Conservation (phyloP, 2,113 vertebrate genomes). For the Laticauda colubrina region DNA sequence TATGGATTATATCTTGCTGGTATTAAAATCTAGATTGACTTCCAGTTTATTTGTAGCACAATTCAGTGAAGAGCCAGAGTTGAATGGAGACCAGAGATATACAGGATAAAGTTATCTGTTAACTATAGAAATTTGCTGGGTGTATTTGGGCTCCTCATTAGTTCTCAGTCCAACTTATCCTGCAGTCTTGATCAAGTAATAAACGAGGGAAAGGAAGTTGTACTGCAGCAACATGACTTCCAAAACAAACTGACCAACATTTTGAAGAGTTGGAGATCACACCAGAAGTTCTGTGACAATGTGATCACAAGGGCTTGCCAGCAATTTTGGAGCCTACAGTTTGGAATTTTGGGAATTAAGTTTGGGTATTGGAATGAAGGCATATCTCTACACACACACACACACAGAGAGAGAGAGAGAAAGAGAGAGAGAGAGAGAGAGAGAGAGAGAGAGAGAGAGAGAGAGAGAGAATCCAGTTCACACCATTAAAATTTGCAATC, state of each 20-base stretch:
- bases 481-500: not conserved
- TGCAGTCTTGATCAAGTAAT: not conserved
- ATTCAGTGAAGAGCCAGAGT: not conserved
- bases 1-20: not conserved
- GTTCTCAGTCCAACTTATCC: not conserved
- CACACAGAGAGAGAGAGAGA: too few species aligned
- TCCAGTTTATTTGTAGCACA: not conserved
- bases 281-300: not conserved
- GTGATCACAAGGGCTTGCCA: not conserved
- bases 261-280: not conserved
- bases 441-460: too few species aligned
- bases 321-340: not conserved
- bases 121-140: not conserved
- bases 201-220: not conserved
- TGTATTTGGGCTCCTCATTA: not conserved
- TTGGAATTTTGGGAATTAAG: not conserved
- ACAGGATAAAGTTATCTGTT: not conserved
- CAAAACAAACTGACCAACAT: not conserved
- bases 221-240: not conserved
- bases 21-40: not conserved
- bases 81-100: not conserved
- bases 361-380: not conserved
- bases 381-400: not conserved
- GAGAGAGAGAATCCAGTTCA: too few species aligned
- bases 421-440: too few species aligned